Conservation (phyloP, 2,113 vertebrate genomes). For the Morone saxatilis region DNA sequence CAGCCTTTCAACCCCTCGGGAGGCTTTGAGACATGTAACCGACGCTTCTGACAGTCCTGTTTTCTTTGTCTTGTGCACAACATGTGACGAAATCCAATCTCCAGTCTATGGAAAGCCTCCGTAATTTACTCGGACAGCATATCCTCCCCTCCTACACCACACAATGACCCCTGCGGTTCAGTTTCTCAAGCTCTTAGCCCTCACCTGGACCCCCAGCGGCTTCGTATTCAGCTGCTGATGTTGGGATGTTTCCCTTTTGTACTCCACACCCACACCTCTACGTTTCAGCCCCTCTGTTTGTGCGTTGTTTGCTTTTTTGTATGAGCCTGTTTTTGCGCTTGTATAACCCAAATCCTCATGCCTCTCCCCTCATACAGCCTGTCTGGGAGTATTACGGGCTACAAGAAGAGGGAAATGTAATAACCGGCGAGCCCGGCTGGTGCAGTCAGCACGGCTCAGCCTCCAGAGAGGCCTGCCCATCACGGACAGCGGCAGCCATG, state of each 20-base stretch:
- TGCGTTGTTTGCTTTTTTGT: too few relatives aligned
- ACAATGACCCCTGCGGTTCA: slow-evolving; percentile 31
- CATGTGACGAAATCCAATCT: slow-evolving; percentile 9
- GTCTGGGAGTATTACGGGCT: slow-evolving; percentile 28
- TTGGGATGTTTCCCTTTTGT: slow-evolving; percentile 19
- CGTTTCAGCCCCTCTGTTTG: slow-evolving; percentile 14
- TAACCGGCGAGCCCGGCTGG: slow-evolving; percentile 32
- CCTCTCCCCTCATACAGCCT: slow-evolving; percentile 8
- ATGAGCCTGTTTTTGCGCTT: slow-evolving; percentile 9
- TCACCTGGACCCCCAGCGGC: slow-evolving; percentile 8
- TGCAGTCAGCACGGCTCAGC: slow-evolving; percentile 51
- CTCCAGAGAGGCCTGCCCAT: slow-evolving; percentile 41
- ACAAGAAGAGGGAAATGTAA: slow-evolving; percentile 37
- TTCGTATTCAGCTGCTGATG: slow-evolving; percentile 8
- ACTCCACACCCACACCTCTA: slow-evolving; percentile 4
- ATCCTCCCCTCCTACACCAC: slow-evolving; percentile 6
- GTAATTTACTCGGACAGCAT: slow-evolving; percentile 28
- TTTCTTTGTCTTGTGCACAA: slow-evolving; percentile 39
- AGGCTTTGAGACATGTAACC: slow-evolving; percentile 10
- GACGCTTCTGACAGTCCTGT: not conserved
- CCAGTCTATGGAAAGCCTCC: not conserved
- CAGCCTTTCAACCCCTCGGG: slow-evolving; percentile 8
- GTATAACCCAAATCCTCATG: slow-evolving; percentile 28
- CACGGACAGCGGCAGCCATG: slow-evolving; percentile 19
- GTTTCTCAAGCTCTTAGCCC: slow-evolving; percentile 21